phyloP scores from a whole-genome alignment of 2,888 invertebrate genomes.

The Heterodera filipjevi region DNA sequence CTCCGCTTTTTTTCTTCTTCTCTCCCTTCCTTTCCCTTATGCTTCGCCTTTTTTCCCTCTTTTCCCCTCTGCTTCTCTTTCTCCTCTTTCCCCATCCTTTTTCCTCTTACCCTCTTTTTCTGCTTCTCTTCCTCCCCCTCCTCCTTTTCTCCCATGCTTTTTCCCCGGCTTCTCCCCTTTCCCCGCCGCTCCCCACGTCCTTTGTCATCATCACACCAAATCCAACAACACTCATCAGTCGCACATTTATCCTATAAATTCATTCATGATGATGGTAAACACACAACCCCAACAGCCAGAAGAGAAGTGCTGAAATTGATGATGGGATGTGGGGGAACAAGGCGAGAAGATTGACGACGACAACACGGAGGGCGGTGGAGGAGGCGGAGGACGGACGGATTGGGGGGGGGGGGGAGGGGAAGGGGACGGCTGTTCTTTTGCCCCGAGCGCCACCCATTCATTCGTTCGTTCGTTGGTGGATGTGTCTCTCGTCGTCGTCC shows the following conservation, averaged over 20 bases:
- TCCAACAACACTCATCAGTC: not conserved
- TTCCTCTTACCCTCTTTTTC: not conserved
- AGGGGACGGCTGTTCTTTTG: not conserved
- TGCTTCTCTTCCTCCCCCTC: not conserved
- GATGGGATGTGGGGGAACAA: constrained; percentile 10
- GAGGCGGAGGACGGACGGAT: not conserved
- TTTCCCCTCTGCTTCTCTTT: not conserved
- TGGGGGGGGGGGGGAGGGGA: not conserved
- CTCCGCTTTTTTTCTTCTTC: not conserved
- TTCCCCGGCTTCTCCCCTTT: not conserved
- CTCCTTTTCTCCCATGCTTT: not conserved
- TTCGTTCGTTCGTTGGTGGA: not conserved
- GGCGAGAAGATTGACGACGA: constrained; percentile 11
- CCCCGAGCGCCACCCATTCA: not conserved
- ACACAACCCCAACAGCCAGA: not conserved
- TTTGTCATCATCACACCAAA: not conserved
- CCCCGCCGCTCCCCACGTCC: not conserved
- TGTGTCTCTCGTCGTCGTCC: not conserved
- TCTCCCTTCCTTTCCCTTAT: not conserved
- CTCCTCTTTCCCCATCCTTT: not conserved
- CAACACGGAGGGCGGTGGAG: not conserved
- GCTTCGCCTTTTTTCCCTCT: too few relatives aligned
- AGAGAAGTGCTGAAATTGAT: constrained; percentile 11
- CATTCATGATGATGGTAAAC: not conserved
- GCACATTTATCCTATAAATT: not conserved